phyloP scores from a whole-genome alignment of 2,113 vertebrate genomes.

The Microtus oregoni region DNA sequence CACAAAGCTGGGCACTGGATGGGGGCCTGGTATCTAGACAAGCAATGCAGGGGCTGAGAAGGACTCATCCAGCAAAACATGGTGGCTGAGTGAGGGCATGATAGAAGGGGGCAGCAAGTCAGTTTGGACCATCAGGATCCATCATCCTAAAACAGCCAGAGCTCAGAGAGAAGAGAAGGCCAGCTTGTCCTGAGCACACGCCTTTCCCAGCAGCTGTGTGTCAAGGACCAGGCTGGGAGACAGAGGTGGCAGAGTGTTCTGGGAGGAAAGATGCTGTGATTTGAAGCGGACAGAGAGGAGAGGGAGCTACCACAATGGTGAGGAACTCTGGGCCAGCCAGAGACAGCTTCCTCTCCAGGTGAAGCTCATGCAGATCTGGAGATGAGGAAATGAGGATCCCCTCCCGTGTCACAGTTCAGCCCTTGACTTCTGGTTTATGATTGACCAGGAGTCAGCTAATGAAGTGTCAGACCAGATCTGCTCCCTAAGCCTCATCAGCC shows the following conservation, averaged over 20 bases:
- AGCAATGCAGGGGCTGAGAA: no score
- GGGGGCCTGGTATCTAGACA: no score
- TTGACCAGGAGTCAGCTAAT: background rate
- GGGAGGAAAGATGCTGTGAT: background rate
- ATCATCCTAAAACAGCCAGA: no score
- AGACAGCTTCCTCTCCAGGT: background rate
- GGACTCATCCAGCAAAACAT: no score
- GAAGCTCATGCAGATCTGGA: background rate
- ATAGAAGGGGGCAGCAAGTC: no score
- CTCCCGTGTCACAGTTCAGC: background rate
- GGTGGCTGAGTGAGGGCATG: no score
- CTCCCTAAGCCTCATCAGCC: no score
- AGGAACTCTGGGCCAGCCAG: no score
- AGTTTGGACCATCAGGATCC: no score
- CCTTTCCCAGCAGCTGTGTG: background rate
- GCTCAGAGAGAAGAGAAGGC: background rate
- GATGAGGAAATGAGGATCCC: fast-evolving
- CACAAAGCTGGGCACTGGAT: background rate
- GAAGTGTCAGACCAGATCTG: no score
- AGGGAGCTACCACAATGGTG: background rate
- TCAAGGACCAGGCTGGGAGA: background rate
- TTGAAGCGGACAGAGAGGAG: background rate
- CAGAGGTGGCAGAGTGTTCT: background rate
- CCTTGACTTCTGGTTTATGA: background rate
- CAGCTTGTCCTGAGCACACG: background rate